phyloP scores from a whole-genome alignment of 2,113 vertebrate genomes.

The Gobius niger region DNA sequence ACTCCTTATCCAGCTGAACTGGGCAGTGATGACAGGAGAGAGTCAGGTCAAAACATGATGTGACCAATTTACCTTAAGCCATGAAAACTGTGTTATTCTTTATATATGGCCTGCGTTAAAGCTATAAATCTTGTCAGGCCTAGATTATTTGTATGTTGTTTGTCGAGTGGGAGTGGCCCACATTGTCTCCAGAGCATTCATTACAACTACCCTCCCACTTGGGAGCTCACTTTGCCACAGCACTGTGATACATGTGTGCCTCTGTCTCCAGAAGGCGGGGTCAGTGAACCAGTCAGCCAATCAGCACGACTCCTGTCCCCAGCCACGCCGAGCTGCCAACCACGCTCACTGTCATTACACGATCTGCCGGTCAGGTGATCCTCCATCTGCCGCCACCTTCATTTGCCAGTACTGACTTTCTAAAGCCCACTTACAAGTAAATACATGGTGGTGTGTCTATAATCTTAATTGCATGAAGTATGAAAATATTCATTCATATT shows the following conservation, averaged over 20 bases:
- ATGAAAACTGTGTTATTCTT: too few species aligned
- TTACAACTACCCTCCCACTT: constrained; percentile 27
- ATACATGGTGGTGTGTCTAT: neutral
- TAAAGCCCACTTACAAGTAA: neutral
- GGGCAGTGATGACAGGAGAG: too few species aligned
- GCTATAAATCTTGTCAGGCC: too few species aligned
- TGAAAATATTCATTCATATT: too few species aligned
- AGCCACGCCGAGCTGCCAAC: constrained; percentile 19
- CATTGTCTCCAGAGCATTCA: constrained; percentile 17
- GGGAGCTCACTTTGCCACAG: constrained; percentile 29
- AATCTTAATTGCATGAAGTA: neutral
- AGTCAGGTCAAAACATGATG: too few species aligned
- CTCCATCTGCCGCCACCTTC: constrained; percentile 32
- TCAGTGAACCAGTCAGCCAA: constrained; percentile 32
- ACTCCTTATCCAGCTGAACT: too few species aligned
- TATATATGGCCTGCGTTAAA: too few species aligned
- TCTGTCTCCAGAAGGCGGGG: constrained; percentile 45
- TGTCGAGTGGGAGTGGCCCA: too few species aligned
- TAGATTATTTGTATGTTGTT: too few species aligned
- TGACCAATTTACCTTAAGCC: too few species aligned
- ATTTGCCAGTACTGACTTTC: neutral
- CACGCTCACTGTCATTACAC: constrained; percentile 23
- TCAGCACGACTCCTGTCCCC: constrained; percentile 33
- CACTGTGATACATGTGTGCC: constrained; percentile 34
- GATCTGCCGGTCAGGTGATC: constrained; percentile 45